Percentiles rank a stretch among this genome's conserved stretches.
Conservation (phyloP, 2,797 vertebrate genomes). For the Molossus alvarezi region DNA sequence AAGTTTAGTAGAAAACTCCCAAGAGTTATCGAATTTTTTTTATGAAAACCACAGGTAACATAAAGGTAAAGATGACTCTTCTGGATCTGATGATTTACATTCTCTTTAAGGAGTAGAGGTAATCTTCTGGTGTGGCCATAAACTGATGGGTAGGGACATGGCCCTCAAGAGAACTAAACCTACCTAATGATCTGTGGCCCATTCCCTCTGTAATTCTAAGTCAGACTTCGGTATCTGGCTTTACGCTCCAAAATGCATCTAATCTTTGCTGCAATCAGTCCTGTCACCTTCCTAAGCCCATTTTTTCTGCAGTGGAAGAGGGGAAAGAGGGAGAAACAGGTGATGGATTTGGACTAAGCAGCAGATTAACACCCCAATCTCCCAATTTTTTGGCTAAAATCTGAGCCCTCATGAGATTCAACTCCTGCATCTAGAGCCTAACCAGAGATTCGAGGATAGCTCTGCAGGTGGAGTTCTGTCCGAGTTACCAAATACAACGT, state of each 20-base stretch:
- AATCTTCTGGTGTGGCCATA: neutral
- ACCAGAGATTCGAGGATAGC: neutral
- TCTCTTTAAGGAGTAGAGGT: neutral
- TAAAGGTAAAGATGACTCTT: neutral
- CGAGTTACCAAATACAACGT: neutral
- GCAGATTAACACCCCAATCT: neutral
- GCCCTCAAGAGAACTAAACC: neutral
- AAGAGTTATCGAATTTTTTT: neutral
- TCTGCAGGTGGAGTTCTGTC: neutral
- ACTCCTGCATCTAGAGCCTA: neutral
- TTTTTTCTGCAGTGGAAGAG: neutral
- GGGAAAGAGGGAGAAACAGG: fast-evolving
- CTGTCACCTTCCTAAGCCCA: neutral
- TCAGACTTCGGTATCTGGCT: neutral
- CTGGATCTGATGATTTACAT: neutral
- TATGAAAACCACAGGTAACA: neutral
- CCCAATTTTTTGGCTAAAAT: neutral
- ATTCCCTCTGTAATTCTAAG: constrained; percentile 38
- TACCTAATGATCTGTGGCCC: neutral
- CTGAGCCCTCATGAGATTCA: neutral
- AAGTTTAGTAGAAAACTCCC: neutral
- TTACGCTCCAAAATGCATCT: neutral
- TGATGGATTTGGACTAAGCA: neutral
- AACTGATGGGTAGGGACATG: neutral
- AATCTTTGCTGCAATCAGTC: neutral